These are phyloP conservation scores for Suricata suricatta DNA, from an alignment of 2,113 vertebrate genomes.

Conservation along the genomic window DNA sequence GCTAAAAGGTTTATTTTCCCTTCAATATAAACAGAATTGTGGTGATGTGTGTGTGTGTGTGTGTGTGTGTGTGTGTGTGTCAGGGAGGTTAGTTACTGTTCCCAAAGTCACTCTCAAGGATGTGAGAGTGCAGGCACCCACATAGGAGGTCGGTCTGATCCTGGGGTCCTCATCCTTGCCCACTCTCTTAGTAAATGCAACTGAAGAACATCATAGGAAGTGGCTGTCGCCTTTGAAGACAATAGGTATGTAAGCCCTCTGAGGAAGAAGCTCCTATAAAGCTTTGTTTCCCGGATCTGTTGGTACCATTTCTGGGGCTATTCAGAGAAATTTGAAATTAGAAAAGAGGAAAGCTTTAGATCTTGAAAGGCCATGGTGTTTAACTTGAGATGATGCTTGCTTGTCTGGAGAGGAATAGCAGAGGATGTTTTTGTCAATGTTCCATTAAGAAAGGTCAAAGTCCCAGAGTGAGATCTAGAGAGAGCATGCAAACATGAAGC, in stretches of 20 bases:
- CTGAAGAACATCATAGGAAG: neutral
- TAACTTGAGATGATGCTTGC: conserved; percentile 80
- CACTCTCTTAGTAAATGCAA: no score
- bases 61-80: neutral
- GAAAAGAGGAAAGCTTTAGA: conserved; percentile 68
- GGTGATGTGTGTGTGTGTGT: neutral
- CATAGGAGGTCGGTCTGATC: neutral
- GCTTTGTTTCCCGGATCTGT: neutral
- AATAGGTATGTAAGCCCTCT: neutral
- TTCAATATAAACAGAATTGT: neutral
- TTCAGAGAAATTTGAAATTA: conserved; percentile 58
- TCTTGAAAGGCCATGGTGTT: conserved; percentile 79
- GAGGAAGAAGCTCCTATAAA: neutral
- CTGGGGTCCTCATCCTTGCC: neutral
- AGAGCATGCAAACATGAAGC: neutral
- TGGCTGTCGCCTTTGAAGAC: neutral
- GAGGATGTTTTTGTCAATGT: conserved; percentile 78
- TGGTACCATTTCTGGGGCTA: neutral
- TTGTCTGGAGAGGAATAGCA: conserved; percentile 78
- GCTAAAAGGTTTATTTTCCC: neutral
- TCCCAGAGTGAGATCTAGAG: neutral
- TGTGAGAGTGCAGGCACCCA: neutral
- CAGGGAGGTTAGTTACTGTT: neutral
- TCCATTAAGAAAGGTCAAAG: conserved; percentile 73
- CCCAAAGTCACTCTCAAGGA: neutral